Conservation (phyloP, 2,113 vertebrate genomes). For the Globicephala melas region DNA sequence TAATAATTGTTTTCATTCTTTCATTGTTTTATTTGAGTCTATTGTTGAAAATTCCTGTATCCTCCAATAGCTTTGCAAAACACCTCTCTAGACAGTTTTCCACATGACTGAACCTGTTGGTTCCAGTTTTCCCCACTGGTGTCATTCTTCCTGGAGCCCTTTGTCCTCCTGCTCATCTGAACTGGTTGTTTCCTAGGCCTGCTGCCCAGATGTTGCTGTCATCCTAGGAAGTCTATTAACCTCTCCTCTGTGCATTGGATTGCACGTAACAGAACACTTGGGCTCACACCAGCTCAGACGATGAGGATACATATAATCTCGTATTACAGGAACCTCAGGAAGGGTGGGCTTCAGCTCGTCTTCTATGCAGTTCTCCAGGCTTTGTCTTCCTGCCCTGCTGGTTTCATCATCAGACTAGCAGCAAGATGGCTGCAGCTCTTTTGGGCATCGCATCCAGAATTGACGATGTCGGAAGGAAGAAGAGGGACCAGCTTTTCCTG, state of each 20-base stretch:
- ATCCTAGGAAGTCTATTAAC: not conserved
- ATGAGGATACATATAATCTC: not conserved
- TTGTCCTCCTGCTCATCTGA: not conserved
- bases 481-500: not conserved
- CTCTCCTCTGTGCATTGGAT: not conserved
- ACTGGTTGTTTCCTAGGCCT: not conserved
- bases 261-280: not conserved
- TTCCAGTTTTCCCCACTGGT: not conserved
- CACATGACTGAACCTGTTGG: not conserved
- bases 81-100: not conserved
- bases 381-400: not conserved
- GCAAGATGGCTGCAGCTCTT: not conserved
- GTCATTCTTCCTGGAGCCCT: not conserved
- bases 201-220: not conserved
- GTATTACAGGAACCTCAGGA: not conserved
- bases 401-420: not conserved
- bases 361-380: not conserved
- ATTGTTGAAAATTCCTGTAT: not conserved
- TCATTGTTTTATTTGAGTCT: not conserved
- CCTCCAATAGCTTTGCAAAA: not conserved
- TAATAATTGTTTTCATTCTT: not conserved
- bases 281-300: not conserved
- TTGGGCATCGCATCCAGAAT: not conserved
- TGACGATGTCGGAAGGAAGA: not conserved
- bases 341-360: not conserved